phyloP scores from a whole-genome alignment of 2,797 vertebrate species.

The Vultur gryphus region DNA sequence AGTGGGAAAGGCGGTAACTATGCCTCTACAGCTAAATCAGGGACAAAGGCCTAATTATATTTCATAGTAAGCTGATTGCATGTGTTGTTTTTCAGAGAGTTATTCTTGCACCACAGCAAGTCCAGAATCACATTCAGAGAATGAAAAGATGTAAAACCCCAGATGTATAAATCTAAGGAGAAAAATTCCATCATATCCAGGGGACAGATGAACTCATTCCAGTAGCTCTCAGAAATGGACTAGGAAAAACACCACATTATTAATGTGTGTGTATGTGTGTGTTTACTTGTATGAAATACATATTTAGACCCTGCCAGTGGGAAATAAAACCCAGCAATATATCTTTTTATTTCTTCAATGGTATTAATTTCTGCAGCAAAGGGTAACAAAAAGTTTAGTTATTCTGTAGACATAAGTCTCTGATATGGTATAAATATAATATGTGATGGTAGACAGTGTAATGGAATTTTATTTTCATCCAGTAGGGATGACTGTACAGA shows the following conservation, averaged over 20 bases:
- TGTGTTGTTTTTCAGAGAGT: background rate
- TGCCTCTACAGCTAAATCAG: background rate
- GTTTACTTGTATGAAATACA: conserved; percentile 42
- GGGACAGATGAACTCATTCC: conserved; percentile 31
- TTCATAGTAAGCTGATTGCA: background rate
- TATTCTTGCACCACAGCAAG: background rate
- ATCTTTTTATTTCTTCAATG: conserved; percentile 60
- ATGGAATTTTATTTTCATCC: conserved; percentile 57
- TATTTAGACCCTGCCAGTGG: conserved; percentile 45
- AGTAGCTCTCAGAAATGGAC: conserved; percentile 6
- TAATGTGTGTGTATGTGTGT: conserved; percentile 19
- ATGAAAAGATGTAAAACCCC: background rate
- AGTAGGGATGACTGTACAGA: conserved; percentile 41
- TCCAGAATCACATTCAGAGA: background rate
- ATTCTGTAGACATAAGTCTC: conserved; percentile 47
- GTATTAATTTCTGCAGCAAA: conserved; percentile 61
- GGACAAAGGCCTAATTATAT: background rate
- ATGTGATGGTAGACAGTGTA: conserved; percentile 38
- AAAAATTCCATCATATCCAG: conserved; percentile 41
- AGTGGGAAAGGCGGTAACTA: background rate
- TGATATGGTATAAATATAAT: conserved; percentile 58
- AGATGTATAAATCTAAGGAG: conserved; percentile 28
- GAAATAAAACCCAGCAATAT: conserved; percentile 50
- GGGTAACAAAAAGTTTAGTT: conserved; percentile 59
- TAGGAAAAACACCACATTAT: conserved; percentile 36